A percentile compares a stretch with the other conserved stretches of the same genome.
Evolutionary conservation across 2,113 vertebrate genomes (phyloP).

Genomic region (Rhinopomastus cyanomelas): DNA sequence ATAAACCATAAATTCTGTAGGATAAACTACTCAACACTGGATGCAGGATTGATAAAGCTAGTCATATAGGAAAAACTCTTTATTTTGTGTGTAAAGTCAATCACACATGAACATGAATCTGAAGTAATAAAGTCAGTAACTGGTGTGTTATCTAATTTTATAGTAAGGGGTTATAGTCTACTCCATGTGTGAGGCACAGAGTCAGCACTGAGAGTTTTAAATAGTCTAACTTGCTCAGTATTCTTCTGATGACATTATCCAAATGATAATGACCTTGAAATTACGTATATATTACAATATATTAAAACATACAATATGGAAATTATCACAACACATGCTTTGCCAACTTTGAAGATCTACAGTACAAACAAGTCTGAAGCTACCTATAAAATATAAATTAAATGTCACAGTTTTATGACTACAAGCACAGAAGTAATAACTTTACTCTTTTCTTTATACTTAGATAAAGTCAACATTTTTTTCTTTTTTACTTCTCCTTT

Average conservation of each 20-base stretch:
- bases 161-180: neutral
- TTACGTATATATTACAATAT: neutral
- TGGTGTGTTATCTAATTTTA: no score
- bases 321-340: slow-evolving; percentile 47
- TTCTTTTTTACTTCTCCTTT: neutral
- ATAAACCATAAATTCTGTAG: neutral
- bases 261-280: neutral
- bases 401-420: slow-evolving; percentile 38
- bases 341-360: slow-evolving; percentile 32
- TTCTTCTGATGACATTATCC: neutral
- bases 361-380: slow-evolving; percentile 15
- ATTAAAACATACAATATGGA: slow-evolving; percentile 45
- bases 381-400: neutral
- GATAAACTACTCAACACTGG: neutral
- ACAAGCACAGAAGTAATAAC: slow-evolving; percentile 36
- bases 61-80: neutral
- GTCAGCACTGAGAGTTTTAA: neutral
- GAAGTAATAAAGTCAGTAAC: no score
- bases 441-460: slow-evolving; percentile 33
- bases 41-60: neutral
- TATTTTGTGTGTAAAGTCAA: slow-evolving; percentile 25
- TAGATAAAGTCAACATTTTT: slow-evolving; percentile 36
- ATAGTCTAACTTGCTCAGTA: neutral
- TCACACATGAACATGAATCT: slow-evolving; percentile 21
- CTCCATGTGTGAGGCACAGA: neutral